Base-by-base conservation (phyloP, 2,888 invertebrate genomes). In the Xanthostigma xanthostigma region DNA sequence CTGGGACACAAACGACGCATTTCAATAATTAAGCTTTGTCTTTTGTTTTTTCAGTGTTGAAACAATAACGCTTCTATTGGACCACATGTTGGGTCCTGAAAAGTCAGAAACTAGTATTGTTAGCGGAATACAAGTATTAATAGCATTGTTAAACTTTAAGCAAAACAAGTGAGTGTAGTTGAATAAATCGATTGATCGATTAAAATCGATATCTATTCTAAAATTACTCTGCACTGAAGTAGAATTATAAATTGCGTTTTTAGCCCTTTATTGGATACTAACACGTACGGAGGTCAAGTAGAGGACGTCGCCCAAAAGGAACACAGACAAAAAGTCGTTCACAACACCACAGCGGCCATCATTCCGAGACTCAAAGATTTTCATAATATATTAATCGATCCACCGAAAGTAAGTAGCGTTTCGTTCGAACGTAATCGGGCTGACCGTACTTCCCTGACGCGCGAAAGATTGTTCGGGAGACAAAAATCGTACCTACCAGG, bases 71-170 rank as follows among this genome's bases (percentile, higher is more conserved):
- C 70, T 79, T 59, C 70, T 91, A 59, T 72, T 91, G 61, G 78
- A 80, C 62, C 79, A 83, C 63, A 83, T 90, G 70, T 78, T 90
- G 65, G 73, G 74, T 53, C 74, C 75, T 58, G 74, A 73, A 57
- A 76, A 76, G 63, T 66, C 72, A 54, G 81, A 83, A 64, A 78
- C 77, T 64, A 81, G 84, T 60, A 78, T 90, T 59, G 78, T 84
- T 53, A 81, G 83, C 67, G 89, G 88, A 62, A 79, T 88, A 60
- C 77, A 79, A 67, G 80, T 90, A 64, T 76, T 90, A 66, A 76
- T 87, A 62, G 76, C 79, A 54, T 72, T 88, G 59, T 70, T 87
- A 58, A 77, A 78, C 57, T 66, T 69, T 55, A 67, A 69, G 56
- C 66, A 65, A 62, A 63, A 64, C 55, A 66, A 65, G 72, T 71